Evolutionary conservation across 2,888 invertebrate species (phyloP), one percentile per base, ranked within the genome.

Genomic region (Zelleria hepariella): DNA sequence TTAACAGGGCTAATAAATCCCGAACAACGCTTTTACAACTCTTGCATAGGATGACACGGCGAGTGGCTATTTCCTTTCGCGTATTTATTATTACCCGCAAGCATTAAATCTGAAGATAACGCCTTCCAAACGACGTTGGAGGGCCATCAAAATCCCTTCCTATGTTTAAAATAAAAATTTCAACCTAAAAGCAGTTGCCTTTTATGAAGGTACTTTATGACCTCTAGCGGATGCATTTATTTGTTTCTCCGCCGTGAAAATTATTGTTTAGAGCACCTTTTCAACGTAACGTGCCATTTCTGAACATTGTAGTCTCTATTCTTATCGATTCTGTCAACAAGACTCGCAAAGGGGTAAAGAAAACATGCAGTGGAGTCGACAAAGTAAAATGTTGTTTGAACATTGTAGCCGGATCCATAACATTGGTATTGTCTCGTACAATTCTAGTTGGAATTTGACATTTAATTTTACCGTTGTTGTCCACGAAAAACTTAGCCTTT

Each of bases 101-200:
- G 68, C 77, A 68, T 74, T 86, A 86, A 86, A 86, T 86, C 83
- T 84, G 75, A 77, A 79, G 78, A 79, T 82, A 85, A 82, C 78
- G 80, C 70, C 72, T 65, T 65, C 65, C 64, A 70, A 71, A 21
- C 80, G 85, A 80, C 82, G 74, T 80, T 75, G 78, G 79, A 78
- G 82, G 73, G 80, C 84, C 82, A 83, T 85, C 82, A 82, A 78
- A 82, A 82, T 86, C 87, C 86, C 87, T 83, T 79, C 70, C 87
- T 82, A 87, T 87, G 87, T 87, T 87, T 87, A 87, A 87, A 87
- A 87, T 87, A 87, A 87, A 87, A 87, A 86, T 86, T 85, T 81
- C 78, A 84, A 82, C 78, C 77, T 80, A 80, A 86, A 75, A 77
- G 75, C 80, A 75, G 77, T 80, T 75, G 65, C 72, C 72, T 78